These are phyloP conservation scores for Peromyscus attwateri DNA, from an alignment of 2,797 vertebrate species.

Conservation along the genomic window DNA sequence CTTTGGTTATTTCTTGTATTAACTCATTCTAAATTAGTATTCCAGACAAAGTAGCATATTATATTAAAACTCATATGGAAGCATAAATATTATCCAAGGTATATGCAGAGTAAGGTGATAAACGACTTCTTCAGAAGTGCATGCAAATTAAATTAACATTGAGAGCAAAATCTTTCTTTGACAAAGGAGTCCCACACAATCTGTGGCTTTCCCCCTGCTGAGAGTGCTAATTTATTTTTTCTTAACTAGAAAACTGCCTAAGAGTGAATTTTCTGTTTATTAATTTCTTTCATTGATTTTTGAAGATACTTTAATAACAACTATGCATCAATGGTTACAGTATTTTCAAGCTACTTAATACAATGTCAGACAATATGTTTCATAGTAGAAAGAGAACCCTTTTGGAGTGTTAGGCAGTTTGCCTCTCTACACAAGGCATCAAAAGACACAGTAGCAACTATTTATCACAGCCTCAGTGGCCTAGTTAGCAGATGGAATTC, in stretches of 20 bases:
- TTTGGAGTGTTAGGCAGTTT: conserved; percentile 66
- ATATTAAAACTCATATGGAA: conserved; percentile 67
- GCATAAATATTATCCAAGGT: conserved; percentile 75
- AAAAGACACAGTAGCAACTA: conserved; percentile 66
- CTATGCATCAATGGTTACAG: conserved; percentile 69
- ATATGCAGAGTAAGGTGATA: conserved; percentile 68
- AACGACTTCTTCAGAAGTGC: conserved; percentile 73
- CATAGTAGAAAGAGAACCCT: conserved; percentile 55
- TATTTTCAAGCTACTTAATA: conserved; percentile 80
- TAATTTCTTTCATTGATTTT: conserved; percentile 78
- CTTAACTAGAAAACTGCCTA: conserved; percentile 73
- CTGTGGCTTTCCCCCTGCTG: conserved; percentile 75
- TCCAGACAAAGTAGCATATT: conserved; percentile 53
- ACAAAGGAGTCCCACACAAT: conserved; percentile 73
- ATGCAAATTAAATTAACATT: conserved; percentile 83
- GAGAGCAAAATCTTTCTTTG: conserved; percentile 69
- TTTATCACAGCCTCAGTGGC: conserved; percentile 29
- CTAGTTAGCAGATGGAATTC: conserved; percentile 37
- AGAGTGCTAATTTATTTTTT: conserved; percentile 84
- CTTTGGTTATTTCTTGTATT: conserved; percentile 7
- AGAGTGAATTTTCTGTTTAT: conserved; percentile 72
- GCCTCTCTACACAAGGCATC: conserved; percentile 42
- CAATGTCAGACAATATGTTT: conserved; percentile 79
- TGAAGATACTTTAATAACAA: conserved; percentile 74
- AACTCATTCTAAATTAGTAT: conserved; percentile 23